phyloP scores from a whole-genome alignment of 2,888 invertebrate species.

The Lithophane socia region DNA sequence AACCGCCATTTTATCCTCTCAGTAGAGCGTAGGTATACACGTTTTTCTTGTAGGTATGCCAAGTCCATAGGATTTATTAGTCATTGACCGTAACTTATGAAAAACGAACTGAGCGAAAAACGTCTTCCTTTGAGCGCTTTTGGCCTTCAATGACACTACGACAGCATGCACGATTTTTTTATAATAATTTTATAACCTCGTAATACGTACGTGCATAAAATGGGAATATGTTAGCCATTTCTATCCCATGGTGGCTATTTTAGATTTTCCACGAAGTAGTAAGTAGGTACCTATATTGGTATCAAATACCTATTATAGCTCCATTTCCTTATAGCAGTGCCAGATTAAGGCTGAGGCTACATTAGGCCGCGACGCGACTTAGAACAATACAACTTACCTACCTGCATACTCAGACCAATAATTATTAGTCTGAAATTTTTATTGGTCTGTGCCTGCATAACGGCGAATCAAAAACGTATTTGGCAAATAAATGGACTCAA shows the following conservation, averaged over 20 bases:
- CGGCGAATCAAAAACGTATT: no score
- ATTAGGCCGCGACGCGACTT: no score
- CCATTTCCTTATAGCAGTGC: background rate
- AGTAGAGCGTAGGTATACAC: no score
- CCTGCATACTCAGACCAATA: no score
- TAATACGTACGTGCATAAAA: slow-evolving; percentile 9
- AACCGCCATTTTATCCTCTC: no score
- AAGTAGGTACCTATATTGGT: background rate
- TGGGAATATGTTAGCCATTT: slow-evolving; percentile 4
- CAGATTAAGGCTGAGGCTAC: no score
- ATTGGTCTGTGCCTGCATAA: no score
- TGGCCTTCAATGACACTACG: slow-evolving; percentile 4
- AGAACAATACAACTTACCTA: no score
- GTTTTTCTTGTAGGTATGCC: no score
- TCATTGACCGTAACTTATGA: slow-evolving; percentile 36
- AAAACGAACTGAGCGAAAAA: slow-evolving; percentile 22
- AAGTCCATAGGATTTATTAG: no score
- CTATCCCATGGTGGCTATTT: background rate
- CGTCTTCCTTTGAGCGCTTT: slow-evolving; percentile 19
- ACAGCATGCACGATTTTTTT: slow-evolving; percentile 8
- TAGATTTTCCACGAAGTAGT: background rate
- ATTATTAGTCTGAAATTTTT: no score
- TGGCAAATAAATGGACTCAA: no score
- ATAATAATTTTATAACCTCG: slow-evolving; percentile 20
- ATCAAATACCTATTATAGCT: background rate